Evolutionary conservation across 2,888 invertebrate species (phyloP), one percentile per base, ranked within the genome.

Genomic region (Xanthostigma xanthostigma): DNA sequence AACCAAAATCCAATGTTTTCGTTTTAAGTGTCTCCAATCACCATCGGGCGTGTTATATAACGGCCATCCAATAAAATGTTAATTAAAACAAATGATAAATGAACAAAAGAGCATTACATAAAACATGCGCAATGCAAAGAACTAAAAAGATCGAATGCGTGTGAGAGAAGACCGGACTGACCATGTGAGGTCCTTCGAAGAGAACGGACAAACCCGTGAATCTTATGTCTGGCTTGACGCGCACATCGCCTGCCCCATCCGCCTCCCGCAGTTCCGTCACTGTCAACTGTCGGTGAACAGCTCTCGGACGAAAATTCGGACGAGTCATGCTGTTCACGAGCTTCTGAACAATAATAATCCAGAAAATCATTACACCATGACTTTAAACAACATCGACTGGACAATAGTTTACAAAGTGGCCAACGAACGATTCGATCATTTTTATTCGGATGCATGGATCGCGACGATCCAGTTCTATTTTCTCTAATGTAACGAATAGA

Each of bases 191-290:
- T 57, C 50, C 61, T 58, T 51, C 63, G 71, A 52, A 79, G 73
- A 61, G 72, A 73, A 63, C 74, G 75, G 66, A 74, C 71, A 72
- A 78, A 79, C 63, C 71, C 71, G 69, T 78, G 78, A 67, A 79
- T 79, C 69, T 78, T 77, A 69, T 68, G 64, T 60, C 75, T 70
- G 58, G 80, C 80, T 49, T 75, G 71, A 57, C 73, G 74, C 58
- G 79, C 77, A 69, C 78, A 78, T 59, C 75, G 73, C 52, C 80
- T 75, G 59, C 67, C 67, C 57, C 71, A 70, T 64, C 68, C 63
- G 60, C 27, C 62, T 61, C 51, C 47, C 14, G 57, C 54, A 2
- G 62, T 62, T 36, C 59, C 60, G 13, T 58, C 56, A 44, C 56
- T 61, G 35, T 46, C 44, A 9, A 33, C 42, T 38, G 52, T 44